phyloP scores from a whole-genome alignment of 1,140 invertebrate species.

The Eupeodes corollae region DNA sequence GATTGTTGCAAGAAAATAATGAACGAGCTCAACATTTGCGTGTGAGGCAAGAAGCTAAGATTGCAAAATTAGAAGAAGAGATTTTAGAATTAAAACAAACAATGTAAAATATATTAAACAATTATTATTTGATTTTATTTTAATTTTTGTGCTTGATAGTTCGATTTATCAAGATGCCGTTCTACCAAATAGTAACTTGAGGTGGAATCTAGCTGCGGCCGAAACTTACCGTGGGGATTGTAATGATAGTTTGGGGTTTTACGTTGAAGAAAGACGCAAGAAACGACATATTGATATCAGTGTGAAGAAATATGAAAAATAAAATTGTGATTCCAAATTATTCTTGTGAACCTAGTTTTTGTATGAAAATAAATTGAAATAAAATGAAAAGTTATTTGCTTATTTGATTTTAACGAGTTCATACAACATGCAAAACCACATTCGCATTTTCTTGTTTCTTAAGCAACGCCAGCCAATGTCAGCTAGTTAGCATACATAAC shows the following conservation, averaged over 20 bases:
- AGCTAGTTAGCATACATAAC: too few species aligned
- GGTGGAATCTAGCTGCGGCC: background rate
- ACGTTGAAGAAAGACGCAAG: constrained; percentile 4
- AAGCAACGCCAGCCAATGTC: too few species aligned
- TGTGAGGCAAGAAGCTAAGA: constrained; percentile 48
- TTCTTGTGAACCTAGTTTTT: too few species aligned
- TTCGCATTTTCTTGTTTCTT: too few species aligned
- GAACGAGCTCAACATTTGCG: constrained; percentile 45
- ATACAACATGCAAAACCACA: too few species aligned
- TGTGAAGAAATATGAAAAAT: constrained; percentile 11
- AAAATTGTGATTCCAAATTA: background rate
- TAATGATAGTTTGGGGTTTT: constrained; percentile 7
- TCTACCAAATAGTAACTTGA: background rate
- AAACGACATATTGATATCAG: constrained; percentile 9
- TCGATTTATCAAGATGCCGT: constrained; percentile 6
- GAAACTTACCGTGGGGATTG: background rate
- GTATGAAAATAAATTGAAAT: too few species aligned
- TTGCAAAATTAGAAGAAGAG: constrained; percentile 45
- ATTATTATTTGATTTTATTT: background rate
- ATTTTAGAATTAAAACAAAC: constrained; percentile 14
- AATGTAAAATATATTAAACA: constrained; percentile 15
- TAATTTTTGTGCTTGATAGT: constrained; percentile 1
- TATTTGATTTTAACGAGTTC: too few species aligned
- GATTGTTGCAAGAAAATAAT: constrained; percentile 48
- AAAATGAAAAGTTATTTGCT: too few species aligned